Evolutionary conservation across 1,140 invertebrate species (phyloP).

Genomic region (Mactra quadrangularis): DNA sequence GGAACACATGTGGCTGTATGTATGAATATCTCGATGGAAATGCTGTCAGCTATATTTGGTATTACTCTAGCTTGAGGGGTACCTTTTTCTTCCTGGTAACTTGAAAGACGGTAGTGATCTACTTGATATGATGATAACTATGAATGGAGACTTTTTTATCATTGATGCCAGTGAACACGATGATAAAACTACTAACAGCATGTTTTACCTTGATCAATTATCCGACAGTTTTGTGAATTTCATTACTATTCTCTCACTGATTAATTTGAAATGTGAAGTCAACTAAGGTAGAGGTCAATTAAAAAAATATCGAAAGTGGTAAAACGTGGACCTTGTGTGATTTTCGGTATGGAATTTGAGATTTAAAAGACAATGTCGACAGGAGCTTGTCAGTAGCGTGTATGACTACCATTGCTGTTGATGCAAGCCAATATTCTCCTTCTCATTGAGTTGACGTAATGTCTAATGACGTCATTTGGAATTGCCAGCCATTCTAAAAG

Average conservation of each 20-base stretch:
- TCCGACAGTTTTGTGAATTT: background rate
- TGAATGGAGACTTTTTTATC: constrained; percentile 30
- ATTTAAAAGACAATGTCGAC: too few species aligned
- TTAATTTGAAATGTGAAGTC: too few species aligned
- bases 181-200: background rate
- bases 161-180: constrained; percentile 9
- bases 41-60: constrained; percentile 10
- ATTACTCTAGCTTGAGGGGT: constrained; percentile 38
- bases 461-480: too few species aligned
- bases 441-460: too few species aligned
- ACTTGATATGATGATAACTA: background rate
- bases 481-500: too few species aligned
- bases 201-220: background rate
- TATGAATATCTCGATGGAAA: constrained; percentile 50
- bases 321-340: background rate
- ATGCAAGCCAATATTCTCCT: too few species aligned
- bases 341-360: background rate
- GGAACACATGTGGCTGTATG: constrained; percentile 14
- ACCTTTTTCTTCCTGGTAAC: constrained; percentile 16
- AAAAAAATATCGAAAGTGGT: constrained; percentile 19
- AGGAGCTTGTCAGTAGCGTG: too few species aligned
- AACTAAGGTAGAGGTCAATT: too few species aligned
- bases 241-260: constrained; percentile 13
- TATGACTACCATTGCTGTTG: too few species aligned
- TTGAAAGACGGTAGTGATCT: constrained; percentile 51